phyloP scores from a whole-genome alignment of 2,113 vertebrate genomes.

The Myxocyprinus asiaticus region DNA sequence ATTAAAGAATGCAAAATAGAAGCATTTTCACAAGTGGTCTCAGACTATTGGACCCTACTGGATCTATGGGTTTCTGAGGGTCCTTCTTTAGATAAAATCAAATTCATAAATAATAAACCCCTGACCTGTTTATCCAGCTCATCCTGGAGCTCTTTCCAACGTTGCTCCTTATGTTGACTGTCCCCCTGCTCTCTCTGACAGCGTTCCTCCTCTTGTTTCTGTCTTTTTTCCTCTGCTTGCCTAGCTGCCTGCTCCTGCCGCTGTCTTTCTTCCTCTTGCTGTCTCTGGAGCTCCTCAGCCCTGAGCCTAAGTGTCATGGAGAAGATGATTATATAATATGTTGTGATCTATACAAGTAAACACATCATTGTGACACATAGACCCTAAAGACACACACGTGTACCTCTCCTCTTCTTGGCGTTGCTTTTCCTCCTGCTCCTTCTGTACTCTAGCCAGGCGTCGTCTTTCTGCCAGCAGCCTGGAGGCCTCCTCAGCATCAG shows the following conservation, averaged over 20 bases:
- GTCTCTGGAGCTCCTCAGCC: slow-evolving; percentile 84
- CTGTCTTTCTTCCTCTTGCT: slow-evolving; percentile 80
- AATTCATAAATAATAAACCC: background rate
- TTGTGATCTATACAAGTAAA: background rate
- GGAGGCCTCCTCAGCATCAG: slow-evolving; percentile 89
- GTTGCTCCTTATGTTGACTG: slow-evolving; percentile 80
- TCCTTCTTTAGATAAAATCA: background rate
- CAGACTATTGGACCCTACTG: too few species aligned
- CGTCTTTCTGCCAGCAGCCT: slow-evolving; percentile 89
- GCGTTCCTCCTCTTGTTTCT: slow-evolving; percentile 80
- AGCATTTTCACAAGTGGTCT: too few species aligned
- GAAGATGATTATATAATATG: background rate
- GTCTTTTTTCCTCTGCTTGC: slow-evolving; percentile 79
- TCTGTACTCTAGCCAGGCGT: slow-evolving; percentile 87
- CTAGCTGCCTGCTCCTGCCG: slow-evolving; percentile 75
- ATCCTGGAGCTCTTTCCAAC: slow-evolving; percentile 87
- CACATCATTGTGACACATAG: slow-evolving; percentile 6
- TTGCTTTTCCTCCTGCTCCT: slow-evolving; percentile 89
- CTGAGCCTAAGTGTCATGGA: slow-evolving; percentile 74
- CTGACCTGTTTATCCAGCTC: slow-evolving; percentile 88
- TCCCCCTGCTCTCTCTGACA: slow-evolving; percentile 83
- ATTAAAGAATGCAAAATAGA: too few species aligned
- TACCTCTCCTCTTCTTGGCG: slow-evolving; percentile 85
- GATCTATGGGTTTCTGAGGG: too few species aligned
- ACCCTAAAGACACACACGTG: slow-evolving; percentile 46